Evolutionary conservation across 92 coral and sea anemone species (phyloP), one percentile per base, ranked within the genome.

Genomic region (Phenganax marumi): DNA sequence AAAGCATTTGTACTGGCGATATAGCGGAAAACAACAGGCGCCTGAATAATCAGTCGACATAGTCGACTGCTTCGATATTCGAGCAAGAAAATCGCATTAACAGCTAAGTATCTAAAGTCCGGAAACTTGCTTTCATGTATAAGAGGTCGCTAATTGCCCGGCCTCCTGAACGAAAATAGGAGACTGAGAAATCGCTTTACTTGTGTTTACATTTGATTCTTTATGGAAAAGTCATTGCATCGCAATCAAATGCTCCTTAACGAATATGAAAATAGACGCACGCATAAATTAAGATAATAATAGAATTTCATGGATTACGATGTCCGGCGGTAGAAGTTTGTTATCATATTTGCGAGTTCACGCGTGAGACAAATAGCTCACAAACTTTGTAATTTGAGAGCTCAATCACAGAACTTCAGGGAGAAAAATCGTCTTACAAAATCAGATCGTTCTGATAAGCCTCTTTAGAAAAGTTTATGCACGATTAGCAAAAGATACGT

Each of bases 101-200:
- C 49, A 33, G 50, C 49, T 66, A 62, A 62, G 68, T 62, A 23
- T 19, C 33, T 62, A 66, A 66, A 25, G 17, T 66, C 68, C 81
- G 81, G 81, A 76, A 54, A 55, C 23, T 11, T 76, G 81, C 57
- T 54, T 62, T 54, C 68, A 54, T 54, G 68, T 25, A 54, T 48
- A 33, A 33, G 43, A 33, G 43, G 43, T 8, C 48, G 39, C 68
- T 76, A 76, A 76, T 76, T 76, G 81, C 5, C 68, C 22, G 81
- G 57, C 58, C 81, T 76, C 81, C 81, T 76, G 81, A 54, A 53
- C 39, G 48, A 25, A 47, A 17, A 49, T 8, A 13, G 43, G 50
- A 18, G 72, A 66, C 18, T 25, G 72, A 66, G 18, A 66, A 66
- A 66, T 66, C 49, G 17, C 43, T 66, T 66, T 25, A 66, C 43